These are phyloP conservation scores for Agapornis roseicollis DNA, from an alignment of 2,113 vertebrate genomes.

Conservation along the genomic window DNA sequence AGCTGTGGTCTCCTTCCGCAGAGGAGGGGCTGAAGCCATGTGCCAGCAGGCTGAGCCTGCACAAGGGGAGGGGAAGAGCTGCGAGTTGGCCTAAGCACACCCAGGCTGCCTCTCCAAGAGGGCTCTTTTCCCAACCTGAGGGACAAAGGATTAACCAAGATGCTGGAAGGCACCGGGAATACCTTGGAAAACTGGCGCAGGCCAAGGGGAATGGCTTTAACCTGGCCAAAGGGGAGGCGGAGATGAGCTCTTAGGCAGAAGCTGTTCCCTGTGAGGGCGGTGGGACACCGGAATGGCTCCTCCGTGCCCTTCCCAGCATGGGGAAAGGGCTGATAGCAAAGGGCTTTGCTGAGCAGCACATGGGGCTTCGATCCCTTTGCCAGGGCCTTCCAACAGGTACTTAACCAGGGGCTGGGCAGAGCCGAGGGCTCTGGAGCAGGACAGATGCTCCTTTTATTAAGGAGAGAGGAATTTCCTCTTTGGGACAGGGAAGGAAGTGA, in stretches of 20 bases:
- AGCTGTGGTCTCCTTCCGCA: neutral
- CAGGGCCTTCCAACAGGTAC: neutral
- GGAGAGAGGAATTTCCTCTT: slow-evolving; percentile 11
- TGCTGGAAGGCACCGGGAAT: rapidly evolving
- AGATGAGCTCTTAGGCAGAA: neutral
- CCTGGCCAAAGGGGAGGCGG: neutral
- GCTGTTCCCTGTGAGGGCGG: neutral
- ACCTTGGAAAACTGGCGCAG: neutral
- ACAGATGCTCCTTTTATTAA: neutral
- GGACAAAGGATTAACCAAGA: neutral
- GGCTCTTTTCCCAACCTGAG: neutral
- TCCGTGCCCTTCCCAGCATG: rapidly evolving
- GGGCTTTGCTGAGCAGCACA: neutral
- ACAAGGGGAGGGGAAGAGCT: neutral
- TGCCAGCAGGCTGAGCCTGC: neutral
- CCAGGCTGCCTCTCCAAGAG: rapidly evolving
- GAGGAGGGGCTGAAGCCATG: neutral
- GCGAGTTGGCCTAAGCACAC: rapidly evolving
- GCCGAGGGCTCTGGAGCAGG: neutral
- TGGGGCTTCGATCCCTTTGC: neutral
- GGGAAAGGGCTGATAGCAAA: neutral
- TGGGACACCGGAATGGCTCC: neutral
- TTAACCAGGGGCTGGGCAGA: neutral
- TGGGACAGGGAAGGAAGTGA: slow-evolving; percentile 21
- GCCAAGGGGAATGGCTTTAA: neutral